Conservation (phyloP, 2,888 invertebrate species). For the Hemicrepidius hirtus region DNA sequence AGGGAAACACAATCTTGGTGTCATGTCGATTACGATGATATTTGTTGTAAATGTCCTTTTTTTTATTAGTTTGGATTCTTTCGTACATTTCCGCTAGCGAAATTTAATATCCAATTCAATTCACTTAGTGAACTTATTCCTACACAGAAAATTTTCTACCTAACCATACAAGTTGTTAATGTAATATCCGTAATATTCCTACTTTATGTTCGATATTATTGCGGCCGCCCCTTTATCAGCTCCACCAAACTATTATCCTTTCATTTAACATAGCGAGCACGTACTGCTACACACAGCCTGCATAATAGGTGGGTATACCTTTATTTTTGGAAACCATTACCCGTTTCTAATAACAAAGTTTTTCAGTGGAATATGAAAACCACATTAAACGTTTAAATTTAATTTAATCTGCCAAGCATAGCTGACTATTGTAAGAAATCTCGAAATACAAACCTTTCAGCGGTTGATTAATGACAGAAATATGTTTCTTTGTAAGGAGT, state of each 20-base stretch:
- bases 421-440: constrained; percentile 33
- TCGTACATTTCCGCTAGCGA: not conserved
- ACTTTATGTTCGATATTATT: constrained; percentile 44
- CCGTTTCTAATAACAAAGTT: constrained; percentile 11
- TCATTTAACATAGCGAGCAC: constrained; percentile 39
- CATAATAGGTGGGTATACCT: constrained; percentile 24
- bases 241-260: constrained; percentile 39
- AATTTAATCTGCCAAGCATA: constrained; percentile 23
- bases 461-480: constrained; percentile 38
- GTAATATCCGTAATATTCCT: constrained; percentile 25
- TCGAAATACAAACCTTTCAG: constrained; percentile 32
- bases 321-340: constrained; percentile 22
- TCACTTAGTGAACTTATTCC: not conserved
- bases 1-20: too few species aligned
- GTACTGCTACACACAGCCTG: constrained; percentile 24
- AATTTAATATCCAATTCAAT: not conserved
- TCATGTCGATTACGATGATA: too few species aligned
- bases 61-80: not conserved
- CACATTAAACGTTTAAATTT: constrained; percentile 18
- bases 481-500: constrained; percentile 28
- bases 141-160: constrained; percentile 4
- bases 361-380: constrained; percentile 25
- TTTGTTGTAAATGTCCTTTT: too few species aligned
- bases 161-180: constrained; percentile 25
- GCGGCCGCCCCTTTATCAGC: constrained; percentile 31